Base-by-base conservation (phyloP, 2,888 invertebrate genomes). In the Belgica antarctica region DNA sequence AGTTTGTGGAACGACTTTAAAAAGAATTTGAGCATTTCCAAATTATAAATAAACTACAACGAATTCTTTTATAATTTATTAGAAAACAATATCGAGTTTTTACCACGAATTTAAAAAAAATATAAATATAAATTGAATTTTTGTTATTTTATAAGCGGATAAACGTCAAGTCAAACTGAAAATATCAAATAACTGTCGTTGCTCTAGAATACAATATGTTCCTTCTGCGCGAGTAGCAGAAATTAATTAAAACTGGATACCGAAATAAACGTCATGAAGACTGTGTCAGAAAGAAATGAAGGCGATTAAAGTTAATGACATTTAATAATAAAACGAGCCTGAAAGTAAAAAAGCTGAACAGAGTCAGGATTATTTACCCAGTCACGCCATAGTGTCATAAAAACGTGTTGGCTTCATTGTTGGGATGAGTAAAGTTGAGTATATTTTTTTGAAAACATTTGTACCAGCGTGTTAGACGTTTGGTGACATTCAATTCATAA, bases 251-350 rank as follows among this genome's bases (percentile, higher is more conserved):
- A 4, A 41, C 12, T 4, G n/a, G 15, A 41, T n/a, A 1, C 12
- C 25, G 59, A 59, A 12, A 25, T n/a, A 27, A 59, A 27, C 25
- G 25, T 27, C 25, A 10, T 27, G 27, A 46, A 15, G 27, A 4
- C n/a, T 12, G 27, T 10, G 27, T 22, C 19, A 52, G 24, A 27
- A n/a, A 24, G 22, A 4, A 62, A 62, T 19, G 27, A 65, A 12
- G 27, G 28, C 65, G 65, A 65, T 65, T 65, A 65, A 65, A 12
- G 25, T 27, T 65, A 65, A 65, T 47, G 41, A 41, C 65, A 36
- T 65, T 65, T 47, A 65, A 47, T 65, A 65, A 36, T 46, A 28
- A 65, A 65, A 36, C 47, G 65, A 36, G 3, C 19, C 52, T 52
- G 41, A 41, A 52, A 52, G 19, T 12, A 63, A 63, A 62, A 19